Conservation (phyloP, 35 echinoderm and acorn worm genomes). For the Ophioderma brevispina region DNA sequence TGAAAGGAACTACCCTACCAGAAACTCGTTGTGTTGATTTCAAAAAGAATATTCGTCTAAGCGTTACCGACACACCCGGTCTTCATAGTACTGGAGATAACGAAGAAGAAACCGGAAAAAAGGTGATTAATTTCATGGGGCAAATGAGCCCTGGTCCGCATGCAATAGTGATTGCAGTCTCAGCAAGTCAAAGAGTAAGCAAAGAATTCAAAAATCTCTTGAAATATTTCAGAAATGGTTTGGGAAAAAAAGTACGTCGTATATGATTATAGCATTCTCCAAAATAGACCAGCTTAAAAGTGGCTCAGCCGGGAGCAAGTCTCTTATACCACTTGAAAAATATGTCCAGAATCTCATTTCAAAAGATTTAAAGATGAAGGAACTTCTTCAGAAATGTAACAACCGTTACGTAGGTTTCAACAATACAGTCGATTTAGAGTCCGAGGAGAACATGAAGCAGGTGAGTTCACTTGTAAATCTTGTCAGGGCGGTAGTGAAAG, state of each 20-base stretch:
- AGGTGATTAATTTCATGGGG: not conserved
- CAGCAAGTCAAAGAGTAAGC: not conserved
- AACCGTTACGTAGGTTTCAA: not conserved
- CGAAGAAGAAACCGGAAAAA: not conserved
- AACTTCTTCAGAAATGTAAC: not conserved
- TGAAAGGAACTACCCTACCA: not conserved
- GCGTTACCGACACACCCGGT: not conserved
- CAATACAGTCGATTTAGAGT: not conserved
- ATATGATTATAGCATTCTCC: not conserved
- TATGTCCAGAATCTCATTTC: no score
- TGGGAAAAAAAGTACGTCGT: not conserved
- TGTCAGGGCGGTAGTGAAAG: not conserved
- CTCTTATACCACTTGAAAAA: no score
- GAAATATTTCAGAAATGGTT: not conserved
- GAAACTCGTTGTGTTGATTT: not conserved
- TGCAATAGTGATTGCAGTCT: not conserved
- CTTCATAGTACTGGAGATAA: not conserved
- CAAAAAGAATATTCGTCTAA: not conserved
- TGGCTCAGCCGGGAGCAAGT: not conserved
- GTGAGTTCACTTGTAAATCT: not conserved
- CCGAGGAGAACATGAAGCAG: not conserved
- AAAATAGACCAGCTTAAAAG: not conserved
- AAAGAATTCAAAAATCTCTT: not conserved
- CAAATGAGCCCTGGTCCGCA: not conserved
- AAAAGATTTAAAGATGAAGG: no score